Conservation (phyloP, 2,888 invertebrate genomes). For the Eumacrocentrus americanus region DNA sequence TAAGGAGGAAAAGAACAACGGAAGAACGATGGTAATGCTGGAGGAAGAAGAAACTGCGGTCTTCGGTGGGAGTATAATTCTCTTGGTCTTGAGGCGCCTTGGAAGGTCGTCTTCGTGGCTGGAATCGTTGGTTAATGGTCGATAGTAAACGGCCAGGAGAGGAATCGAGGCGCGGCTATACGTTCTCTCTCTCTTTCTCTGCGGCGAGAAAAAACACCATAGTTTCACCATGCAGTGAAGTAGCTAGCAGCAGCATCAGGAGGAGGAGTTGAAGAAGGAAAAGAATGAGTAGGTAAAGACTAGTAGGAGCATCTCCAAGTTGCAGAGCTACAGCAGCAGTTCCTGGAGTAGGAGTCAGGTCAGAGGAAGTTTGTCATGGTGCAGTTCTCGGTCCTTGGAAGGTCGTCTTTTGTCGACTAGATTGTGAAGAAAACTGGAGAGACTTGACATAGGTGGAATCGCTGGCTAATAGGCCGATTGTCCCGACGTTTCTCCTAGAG, state of each 20-base stretch:
- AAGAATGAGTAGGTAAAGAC: background rate
- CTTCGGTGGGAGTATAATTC: conserved; percentile 14
- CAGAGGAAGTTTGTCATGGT: background rate
- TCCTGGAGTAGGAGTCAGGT: background rate
- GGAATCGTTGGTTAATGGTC: conserved; percentile 55
- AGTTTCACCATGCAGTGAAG: conserved; percentile 6
- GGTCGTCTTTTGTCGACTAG: conserved; percentile 23
- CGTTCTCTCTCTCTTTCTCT: conserved; percentile 1
- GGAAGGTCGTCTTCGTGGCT: conserved; percentile 50
- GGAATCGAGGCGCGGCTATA: conserved; percentile 6
- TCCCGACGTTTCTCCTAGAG: conserved; percentile 45
- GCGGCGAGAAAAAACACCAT: conserved; percentile 11
- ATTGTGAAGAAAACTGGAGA: background rate
- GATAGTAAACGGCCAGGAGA: conserved; percentile 34
- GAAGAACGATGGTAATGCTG: background rate
- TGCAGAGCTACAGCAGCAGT: background rate
- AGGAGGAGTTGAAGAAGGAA: background rate
- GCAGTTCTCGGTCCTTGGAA: conserved; percentile 36
- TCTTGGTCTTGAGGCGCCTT: conserved; percentile 35
- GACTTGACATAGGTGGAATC: conserved; percentile 41
- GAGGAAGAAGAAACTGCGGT: conserved; percentile 24
- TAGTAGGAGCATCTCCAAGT: too few species aligned
- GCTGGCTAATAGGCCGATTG: conserved; percentile 57
- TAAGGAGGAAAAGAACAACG: background rate
- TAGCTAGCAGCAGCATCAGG: too few species aligned